A percentile compares a stretch with the other conserved stretches of the same genome.
These are phyloP conservation scores for Stenurella melanura DNA, from an alignment of 2,888 invertebrate species.

Conservation along the genomic window DNA sequence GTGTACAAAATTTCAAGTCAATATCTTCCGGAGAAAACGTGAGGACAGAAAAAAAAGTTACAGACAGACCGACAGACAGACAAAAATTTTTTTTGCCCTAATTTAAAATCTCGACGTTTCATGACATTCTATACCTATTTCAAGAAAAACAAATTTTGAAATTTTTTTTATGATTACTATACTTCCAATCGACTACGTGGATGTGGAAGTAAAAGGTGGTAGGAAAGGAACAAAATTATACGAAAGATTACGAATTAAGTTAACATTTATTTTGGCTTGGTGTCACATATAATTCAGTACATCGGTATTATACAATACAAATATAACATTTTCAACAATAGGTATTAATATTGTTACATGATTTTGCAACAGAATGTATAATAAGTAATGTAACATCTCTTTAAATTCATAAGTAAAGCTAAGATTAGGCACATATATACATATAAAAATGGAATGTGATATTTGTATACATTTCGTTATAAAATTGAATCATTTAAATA, in stretches of 20 bases:
- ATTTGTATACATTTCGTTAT: constrained; percentile 43
- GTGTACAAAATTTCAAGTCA: too few relatives aligned
- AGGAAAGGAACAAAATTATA: not conserved
- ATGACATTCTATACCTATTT: too few relatives aligned
- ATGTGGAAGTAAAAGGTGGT: too few relatives aligned
- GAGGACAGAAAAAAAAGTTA: too few relatives aligned
- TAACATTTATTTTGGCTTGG: constrained; percentile 72
- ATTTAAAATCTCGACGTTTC: too few relatives aligned
- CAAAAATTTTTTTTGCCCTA: too few relatives aligned
- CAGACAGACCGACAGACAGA: too few relatives aligned
- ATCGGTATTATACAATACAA: constrained; percentile 67
- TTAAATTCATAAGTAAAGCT: constrained; percentile 60
- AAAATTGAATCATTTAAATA: not conserved
- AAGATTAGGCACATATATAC: constrained; percentile 72
- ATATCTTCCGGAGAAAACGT: too few relatives aligned
- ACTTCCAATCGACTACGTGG: too few relatives aligned
- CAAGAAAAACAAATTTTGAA: too few relatives aligned
- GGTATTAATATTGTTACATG: constrained; percentile 50
- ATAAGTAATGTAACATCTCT: constrained; percentile 45
- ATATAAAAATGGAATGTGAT: constrained; percentile 59
- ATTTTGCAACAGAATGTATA: constrained; percentile 52
- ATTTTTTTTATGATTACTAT: too few relatives aligned
- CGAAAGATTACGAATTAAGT: constrained; percentile 57
- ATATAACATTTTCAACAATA: constrained; percentile 70
- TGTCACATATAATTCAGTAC: constrained; percentile 73